Percentiles rank a stretch among this genome's conserved stretches.
Conservation (phyloP, 2,113 vertebrate species). For the Melanotaenia duboulayi region DNA sequence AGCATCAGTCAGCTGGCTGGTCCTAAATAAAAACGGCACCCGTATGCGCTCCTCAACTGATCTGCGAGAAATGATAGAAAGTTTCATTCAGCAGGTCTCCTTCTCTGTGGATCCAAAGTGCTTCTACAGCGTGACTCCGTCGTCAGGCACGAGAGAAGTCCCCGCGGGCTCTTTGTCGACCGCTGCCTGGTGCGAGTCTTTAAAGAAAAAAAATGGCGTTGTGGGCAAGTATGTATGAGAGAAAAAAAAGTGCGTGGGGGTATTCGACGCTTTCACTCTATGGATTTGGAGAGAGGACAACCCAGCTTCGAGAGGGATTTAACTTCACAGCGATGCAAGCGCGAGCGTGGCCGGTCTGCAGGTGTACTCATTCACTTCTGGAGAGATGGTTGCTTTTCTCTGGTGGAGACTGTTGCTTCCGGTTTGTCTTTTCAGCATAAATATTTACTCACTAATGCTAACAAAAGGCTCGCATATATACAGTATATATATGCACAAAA, state of each 20-base stretch:
- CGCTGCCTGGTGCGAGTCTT: neutral
- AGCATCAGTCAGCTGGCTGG: neutral
- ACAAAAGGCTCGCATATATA: no score
- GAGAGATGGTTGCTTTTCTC: neutral
- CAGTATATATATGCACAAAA: no score
- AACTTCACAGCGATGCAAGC: conserved; percentile 35
- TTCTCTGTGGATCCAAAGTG: conserved; percentile 3
- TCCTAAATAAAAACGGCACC: neutral
- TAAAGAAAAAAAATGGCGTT: neutral
- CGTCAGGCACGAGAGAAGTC: conserved; percentile 10
- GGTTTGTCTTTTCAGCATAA: conserved; percentile 50
- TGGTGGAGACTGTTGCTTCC: neutral
- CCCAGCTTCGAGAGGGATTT: neutral
- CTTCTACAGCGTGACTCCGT: conserved; percentile 15
- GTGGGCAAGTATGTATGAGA: neutral
- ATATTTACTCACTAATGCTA: neutral
- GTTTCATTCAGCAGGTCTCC: conserved; percentile 51
- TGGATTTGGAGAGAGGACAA: neutral
- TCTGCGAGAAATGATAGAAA: conserved; percentile 23
- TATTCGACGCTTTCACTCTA: no score
- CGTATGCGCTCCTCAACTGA: neutral
- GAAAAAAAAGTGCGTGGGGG: neutral
- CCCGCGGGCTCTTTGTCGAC: conserved; percentile 19
- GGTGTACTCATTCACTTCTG: neutral
- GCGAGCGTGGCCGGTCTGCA: conserved; percentile 32